Evolutionary conservation across 2,888 invertebrate species (phyloP).

Genomic region (Cyclophora albipunctata): DNA sequence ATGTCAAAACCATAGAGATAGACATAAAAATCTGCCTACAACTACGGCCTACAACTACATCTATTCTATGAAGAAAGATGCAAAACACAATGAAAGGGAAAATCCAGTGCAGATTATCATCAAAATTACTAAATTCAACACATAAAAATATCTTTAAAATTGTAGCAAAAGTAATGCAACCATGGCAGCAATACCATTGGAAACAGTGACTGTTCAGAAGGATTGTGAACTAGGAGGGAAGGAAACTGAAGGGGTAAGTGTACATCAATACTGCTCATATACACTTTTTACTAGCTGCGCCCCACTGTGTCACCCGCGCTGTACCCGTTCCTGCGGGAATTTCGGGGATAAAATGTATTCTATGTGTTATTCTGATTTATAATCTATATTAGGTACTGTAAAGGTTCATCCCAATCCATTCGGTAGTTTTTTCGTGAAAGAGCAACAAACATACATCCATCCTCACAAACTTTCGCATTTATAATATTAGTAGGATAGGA

Average conservation of each 20-base stretch:
- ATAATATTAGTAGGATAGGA: too few species aligned
- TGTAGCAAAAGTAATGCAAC: conserved; percentile 8
- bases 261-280: background rate
- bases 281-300: background rate
- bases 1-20: too few species aligned
- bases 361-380: background rate
- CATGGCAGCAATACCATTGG: conserved; percentile 73
- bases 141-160: conserved; percentile 1
- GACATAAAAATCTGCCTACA: too few species aligned
- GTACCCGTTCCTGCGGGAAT: too few species aligned
- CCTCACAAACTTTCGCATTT: too few species aligned
- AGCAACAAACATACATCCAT: too few species aligned
- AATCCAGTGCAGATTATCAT: conserved; percentile 9
- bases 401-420: background rate
- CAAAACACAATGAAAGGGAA: conserved; percentile 17
- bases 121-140: background rate
- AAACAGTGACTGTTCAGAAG: conserved; percentile 73
- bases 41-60: too few species aligned
- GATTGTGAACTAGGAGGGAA: conserved; percentile 81
- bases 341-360: too few species aligned
- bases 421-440: too few species aligned
- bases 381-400: background rate
- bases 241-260: conserved; percentile 64
- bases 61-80: background rate
- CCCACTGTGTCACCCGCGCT: background rate